Percentiles rank a stretch among this genome's conserved stretches.
These are phyloP conservation scores for Zonitis immaculata DNA, from an alignment of 2,888 invertebrate species.

Conservation along the genomic window DNA sequence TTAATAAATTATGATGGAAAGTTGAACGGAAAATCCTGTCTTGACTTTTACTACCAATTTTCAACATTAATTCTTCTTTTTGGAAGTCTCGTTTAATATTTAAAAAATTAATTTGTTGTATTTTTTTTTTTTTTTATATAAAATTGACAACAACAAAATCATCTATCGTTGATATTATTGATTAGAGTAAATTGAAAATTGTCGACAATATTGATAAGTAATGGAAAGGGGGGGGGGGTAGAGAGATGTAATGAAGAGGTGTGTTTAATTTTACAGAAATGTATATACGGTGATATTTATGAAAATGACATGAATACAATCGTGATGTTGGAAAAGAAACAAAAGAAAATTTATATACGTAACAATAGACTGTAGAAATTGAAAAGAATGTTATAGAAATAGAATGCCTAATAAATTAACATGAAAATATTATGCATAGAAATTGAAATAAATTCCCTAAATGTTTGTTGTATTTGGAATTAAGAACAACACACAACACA, in stretches of 20 bases:
- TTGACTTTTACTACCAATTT: background rate
- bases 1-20: slow-evolving; percentile 13
- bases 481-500: background rate
- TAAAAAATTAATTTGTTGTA: too few relatives aligned
- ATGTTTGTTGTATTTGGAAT: background rate
- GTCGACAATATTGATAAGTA: background rate
- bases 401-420: background rate
- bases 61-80: too few relatives aligned
- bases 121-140: too few relatives aligned
- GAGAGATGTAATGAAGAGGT: background rate
- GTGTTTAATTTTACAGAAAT: background rate
- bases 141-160: too few relatives aligned
- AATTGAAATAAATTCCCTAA: background rate
- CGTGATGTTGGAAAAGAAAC: background rate
- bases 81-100: too few relatives aligned
- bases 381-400: background rate
- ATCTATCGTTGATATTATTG: too few relatives aligned
- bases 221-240: too few relatives aligned
- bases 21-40: slow-evolving; percentile 12
- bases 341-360: background rate
- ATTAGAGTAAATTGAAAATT: background rate
- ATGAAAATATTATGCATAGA: background rate
- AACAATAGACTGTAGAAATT: background rate
- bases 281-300: background rate
- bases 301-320: background rate